Percentiles rank a stretch among this genome's conserved stretches.
Conservation (phyloP, 2,797 vertebrate species). For the Anniella stebbinsi region DNA sequence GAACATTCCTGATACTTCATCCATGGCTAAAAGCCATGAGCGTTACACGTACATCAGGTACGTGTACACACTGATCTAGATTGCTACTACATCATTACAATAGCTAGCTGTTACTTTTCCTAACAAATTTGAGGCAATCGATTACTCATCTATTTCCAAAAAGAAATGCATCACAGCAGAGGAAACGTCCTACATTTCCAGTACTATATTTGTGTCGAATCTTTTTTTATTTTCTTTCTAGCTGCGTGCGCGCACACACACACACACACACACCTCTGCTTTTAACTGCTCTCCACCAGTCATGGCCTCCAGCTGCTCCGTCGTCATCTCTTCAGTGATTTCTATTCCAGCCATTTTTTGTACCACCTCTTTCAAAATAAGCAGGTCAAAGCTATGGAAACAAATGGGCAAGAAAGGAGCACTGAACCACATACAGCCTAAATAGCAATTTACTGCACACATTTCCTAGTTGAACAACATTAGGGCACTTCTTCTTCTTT, state of each 20-base stretch:
- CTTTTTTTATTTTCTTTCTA: background rate
- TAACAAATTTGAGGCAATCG: background rate
- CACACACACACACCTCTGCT: slow-evolving; percentile 89
- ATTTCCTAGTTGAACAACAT: background rate
- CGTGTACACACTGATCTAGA: background rate
- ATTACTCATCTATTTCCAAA: background rate
- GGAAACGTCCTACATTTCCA: background rate
- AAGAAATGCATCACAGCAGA: background rate
- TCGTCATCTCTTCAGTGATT: slow-evolving; percentile 99
- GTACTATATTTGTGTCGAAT: background rate
- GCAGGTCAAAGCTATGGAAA: slow-evolving; percentile 91
- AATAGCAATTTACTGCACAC: background rate
- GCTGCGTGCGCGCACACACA: too few species aligned
- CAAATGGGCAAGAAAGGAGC: slow-evolving; percentile 29
- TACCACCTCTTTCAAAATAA: slow-evolving; percentile 98
- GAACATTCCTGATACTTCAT: background rate
- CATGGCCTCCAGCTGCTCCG: slow-evolving; percentile 98
- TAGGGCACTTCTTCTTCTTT: too few species aligned
- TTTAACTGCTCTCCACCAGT: slow-evolving; percentile 98
- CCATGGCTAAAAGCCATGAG: background rate
- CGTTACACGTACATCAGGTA: background rate
- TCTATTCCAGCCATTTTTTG: slow-evolving; percentile 99
- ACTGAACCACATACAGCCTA: background rate
- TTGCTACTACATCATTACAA: background rate
- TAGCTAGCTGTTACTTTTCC: background rate